A percentile compares a stretch with the other conserved stretches of the same genome.
Evolutionary conservation across 1,140 invertebrate genomes (phyloP).

Genomic region (Cecropterus lyciades): DNA sequence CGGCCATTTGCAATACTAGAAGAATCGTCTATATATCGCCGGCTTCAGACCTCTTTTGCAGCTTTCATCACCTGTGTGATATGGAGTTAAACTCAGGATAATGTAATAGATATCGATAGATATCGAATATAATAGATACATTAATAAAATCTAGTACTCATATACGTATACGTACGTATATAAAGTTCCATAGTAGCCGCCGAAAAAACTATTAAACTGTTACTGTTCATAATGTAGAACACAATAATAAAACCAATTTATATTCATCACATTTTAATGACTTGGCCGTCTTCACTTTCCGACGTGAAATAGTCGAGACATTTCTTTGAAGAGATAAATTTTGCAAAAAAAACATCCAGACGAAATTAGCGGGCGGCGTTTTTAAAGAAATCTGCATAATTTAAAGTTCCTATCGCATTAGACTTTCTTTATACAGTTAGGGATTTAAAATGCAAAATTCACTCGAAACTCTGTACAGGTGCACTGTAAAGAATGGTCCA

Average conservation of each 20-base stretch:
- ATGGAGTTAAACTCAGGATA: no score
- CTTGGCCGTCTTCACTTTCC: constrained; percentile 7
- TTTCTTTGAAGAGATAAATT: constrained; percentile 22
- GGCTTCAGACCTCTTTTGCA: no score
- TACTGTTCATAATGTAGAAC: constrained; percentile 4
- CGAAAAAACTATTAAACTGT: background rate
- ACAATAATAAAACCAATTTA: constrained; percentile 4
- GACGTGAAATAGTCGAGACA: constrained; percentile 6
- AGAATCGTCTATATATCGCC: no score
- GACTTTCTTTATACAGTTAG: constrained; percentile 32
- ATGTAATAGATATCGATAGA: no score
- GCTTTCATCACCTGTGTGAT: no score
- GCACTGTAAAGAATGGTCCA: constrained; percentile 37
- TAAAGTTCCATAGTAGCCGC: no score
- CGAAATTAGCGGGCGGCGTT: constrained; percentile 27
- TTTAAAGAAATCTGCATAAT: constrained; percentile 36
- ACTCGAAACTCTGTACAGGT: constrained; percentile 33
- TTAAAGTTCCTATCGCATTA: constrained; percentile 33
- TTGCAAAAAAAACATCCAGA: constrained; percentile 25
- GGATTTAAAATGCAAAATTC: constrained; percentile 44
- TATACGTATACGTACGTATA: no score
- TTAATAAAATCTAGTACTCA: no score
- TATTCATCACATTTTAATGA: constrained; percentile 27
- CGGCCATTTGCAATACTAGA: no score
- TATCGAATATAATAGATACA: no score